These are phyloP conservation scores for Eristalinus aeneus DNA, from an alignment of 2,888 invertebrate species.

Conservation along the genomic window DNA sequence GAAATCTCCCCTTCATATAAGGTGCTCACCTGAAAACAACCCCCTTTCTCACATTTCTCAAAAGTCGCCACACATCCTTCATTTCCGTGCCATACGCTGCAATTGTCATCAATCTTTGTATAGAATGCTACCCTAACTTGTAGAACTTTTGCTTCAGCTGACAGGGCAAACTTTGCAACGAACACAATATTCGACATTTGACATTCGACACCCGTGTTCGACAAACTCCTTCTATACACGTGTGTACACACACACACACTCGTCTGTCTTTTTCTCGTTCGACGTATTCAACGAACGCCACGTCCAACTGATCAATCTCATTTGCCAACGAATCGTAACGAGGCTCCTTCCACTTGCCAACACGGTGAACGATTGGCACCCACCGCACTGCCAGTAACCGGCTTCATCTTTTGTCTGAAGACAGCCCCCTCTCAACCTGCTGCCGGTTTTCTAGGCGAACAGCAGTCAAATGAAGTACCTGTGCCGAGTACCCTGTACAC, in stretches of 20 bases:
- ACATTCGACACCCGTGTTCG: conserved; percentile 20
- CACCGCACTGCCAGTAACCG: conserved; percentile 56
- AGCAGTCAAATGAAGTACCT: not conserved
- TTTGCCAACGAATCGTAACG: conserved; percentile 56
- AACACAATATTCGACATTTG: conserved; percentile 3
- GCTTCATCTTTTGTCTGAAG: conserved; percentile 61
- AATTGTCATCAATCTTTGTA: conserved; percentile 49
- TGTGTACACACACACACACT: conserved; percentile 25
- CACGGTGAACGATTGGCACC: conserved; percentile 58
- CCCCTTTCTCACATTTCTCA: not conserved
- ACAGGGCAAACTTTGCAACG: conserved; percentile 24
- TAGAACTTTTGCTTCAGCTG: conserved; percentile 15
- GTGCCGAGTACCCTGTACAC: not conserved
- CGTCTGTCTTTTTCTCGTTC: conserved; percentile 18
- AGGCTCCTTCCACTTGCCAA: conserved; percentile 57
- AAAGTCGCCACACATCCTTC: conserved; percentile 26
- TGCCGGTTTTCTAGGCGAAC: not conserved
- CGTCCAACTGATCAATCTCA: conserved; percentile 59
- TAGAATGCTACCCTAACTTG: not conserved
- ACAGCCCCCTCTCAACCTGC: not conserved
- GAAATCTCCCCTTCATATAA: not conserved
- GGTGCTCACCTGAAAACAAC: not conserved
- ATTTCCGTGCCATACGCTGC: conserved; percentile 28
- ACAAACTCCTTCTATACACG: not conserved
- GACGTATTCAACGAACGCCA: conserved; percentile 3